Evolutionary conservation across 2,113 vertebrate species (phyloP).

Genomic region (Eubucco bourcierii): DNA sequence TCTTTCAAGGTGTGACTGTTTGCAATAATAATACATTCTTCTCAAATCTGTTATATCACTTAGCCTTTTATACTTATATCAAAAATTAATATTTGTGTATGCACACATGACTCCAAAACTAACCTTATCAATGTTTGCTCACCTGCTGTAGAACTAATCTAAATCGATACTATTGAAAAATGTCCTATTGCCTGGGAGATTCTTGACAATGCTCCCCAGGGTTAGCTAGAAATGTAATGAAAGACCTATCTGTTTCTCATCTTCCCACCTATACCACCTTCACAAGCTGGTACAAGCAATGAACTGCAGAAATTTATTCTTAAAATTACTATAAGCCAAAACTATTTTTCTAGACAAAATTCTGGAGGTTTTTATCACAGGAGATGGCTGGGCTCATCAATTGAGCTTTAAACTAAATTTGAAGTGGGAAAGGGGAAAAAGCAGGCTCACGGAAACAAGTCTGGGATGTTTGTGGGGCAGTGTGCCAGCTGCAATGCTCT

Average conservation of each 20-base stretch:
- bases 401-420: too few relatives aligned
- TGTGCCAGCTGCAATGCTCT: too few relatives aligned
- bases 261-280: background rate
- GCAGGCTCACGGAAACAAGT: too few relatives aligned
- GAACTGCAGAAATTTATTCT: background rate
- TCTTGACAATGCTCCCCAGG: background rate
- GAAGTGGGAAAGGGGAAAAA: too few relatives aligned
- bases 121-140: slow-evolving; percentile 50
- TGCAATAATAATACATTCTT: background rate
- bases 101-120: background rate
- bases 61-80: background rate
- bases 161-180: slow-evolving; percentile 38
- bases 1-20: background rate
- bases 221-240: slow-evolving; percentile 26
- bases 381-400: too few relatives aligned
- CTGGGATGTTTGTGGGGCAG: too few relatives aligned
- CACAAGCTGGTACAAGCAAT: background rate
- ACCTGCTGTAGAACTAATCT: slow-evolving; percentile 45
- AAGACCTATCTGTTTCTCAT: background rate
- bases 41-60: background rate
- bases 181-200: background rate
- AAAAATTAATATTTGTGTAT: background rate
- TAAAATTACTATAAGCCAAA: background rate
- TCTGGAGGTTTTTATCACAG: background rate
- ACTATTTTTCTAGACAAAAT: background rate